Percentiles rank a stretch among this genome's conserved stretches.
phyloP scores from a whole-genome alignment of 2,797 vertebrate genomes.

The Lacerta agilis region DNA sequence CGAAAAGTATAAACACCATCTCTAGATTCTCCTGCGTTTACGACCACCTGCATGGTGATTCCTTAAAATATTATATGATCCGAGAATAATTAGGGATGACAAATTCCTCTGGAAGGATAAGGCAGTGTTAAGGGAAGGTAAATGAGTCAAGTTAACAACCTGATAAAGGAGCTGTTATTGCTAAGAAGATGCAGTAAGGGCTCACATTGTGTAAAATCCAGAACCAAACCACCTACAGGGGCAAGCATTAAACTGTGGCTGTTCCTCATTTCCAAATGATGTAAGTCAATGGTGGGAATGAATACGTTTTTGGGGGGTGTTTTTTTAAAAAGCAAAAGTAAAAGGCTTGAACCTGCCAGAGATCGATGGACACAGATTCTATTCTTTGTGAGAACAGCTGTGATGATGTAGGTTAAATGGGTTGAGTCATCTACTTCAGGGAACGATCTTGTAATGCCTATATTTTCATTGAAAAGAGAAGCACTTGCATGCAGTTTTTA shows the following conservation, averaged over 20 bases:
- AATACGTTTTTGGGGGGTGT: not conserved
- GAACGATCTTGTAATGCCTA: not conserved
- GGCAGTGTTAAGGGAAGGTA: slow-evolving; percentile 31
- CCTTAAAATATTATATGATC: slow-evolving; percentile 45
- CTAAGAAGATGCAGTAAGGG: not conserved
- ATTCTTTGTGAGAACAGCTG: not conserved
- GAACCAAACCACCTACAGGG: slow-evolving; percentile 12
- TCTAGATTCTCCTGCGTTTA: slow-evolving; percentile 26
- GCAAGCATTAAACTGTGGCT: not conserved
- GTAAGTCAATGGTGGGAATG: not conserved
- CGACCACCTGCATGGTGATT: slow-evolving; percentile 35
- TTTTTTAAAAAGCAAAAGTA: not conserved
- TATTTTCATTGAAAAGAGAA: not conserved
- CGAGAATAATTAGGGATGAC: slow-evolving; percentile 59
- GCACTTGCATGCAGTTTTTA: not conserved
- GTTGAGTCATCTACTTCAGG: not conserved
- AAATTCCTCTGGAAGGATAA: slow-evolving; percentile 35
- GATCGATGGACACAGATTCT: slow-evolving; percentile 10
- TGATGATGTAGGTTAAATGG: fast-evolving
- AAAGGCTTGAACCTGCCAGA: not conserved
- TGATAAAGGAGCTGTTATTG: slow-evolving; percentile 32
- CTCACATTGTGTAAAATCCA: slow-evolving; percentile 33
- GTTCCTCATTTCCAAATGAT: not conserved
- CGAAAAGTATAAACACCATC: not conserved
- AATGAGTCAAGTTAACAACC: slow-evolving; percentile 33